A percentile compares a stretch with the other conserved stretches of the same genome.
phyloP scores from a whole-genome alignment of 53 echinoderm and acorn worm genomes.

The Temnopleurus reevesii region DNA sequence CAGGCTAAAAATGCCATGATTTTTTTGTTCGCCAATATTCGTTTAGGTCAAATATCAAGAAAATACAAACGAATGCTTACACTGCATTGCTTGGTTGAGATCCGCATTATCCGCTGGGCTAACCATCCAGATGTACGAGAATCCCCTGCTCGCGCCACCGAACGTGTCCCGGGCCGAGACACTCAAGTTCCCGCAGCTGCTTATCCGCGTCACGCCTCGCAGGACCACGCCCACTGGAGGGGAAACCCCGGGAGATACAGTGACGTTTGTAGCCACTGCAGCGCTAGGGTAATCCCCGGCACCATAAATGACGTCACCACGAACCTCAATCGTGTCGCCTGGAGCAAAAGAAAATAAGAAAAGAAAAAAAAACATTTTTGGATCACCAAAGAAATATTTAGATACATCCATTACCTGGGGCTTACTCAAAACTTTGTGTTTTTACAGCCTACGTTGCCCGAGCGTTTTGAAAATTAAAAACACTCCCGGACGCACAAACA shows the following conservation, averaged over 20 bases:
- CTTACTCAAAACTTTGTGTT: too few relatives aligned
- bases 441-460: too few relatives aligned
- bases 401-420: too few relatives aligned
- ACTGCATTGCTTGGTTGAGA: neutral
- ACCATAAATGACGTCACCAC: neutral
- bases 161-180: neutral
- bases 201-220: neutral
- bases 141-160: neutral
- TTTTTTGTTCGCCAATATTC: too few relatives aligned
- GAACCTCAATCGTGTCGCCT: neutral
- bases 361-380: too few relatives aligned
- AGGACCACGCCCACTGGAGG: neutral
- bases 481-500: too few relatives aligned
- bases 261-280: neutral
- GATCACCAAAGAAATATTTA: too few relatives aligned
- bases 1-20: too few relatives aligned
- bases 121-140: neutral
- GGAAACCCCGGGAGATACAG: neutral
- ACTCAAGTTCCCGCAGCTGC: constrained; percentile 1
- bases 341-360: neutral
- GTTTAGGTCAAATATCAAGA: too few relatives aligned
- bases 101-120: neutral
- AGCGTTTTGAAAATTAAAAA: too few relatives aligned
- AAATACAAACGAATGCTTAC: neutral
- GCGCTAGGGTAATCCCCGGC: neutral